Conservation (phyloP, 35 echinoderm and acorn worm genomes). For the Heliocidaris tuberculata region DNA sequence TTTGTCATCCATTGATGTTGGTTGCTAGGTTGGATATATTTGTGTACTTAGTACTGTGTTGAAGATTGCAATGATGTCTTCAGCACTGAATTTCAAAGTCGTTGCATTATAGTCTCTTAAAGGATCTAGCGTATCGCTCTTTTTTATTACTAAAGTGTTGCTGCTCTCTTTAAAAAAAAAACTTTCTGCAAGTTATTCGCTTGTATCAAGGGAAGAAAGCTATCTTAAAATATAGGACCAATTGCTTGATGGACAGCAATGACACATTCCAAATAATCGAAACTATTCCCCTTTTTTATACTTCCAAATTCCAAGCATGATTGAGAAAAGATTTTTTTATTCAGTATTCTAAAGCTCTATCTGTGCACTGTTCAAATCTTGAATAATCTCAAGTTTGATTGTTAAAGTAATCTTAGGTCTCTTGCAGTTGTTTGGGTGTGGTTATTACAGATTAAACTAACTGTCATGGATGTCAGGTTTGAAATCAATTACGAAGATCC, state of each 20-base stretch:
- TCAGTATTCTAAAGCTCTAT: background rate
- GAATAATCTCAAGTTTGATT: background rate
- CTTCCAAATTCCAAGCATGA: background rate
- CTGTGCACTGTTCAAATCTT: background rate
- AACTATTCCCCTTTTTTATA: background rate
- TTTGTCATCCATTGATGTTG: background rate
- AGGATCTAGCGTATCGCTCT: background rate
- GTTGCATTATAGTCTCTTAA: background rate
- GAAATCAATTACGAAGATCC: background rate
- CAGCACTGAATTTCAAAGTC: background rate
- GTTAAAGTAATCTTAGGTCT: background rate
- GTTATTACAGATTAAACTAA: background rate
- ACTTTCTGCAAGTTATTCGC: background rate
- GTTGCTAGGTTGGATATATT: background rate
- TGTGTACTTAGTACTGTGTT: slow-evolving; percentile 1
- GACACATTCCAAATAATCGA: background rate
- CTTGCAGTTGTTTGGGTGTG: background rate
- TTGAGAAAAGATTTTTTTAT: background rate
- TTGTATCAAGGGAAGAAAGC: background rate
- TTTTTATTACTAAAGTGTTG: background rate
- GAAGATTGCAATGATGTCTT: background rate
- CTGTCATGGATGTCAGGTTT: background rate
- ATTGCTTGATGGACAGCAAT: background rate
- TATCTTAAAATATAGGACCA: background rate
- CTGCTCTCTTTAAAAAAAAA: background rate